Conservation (phyloP, 2,888 invertebrate species). For the Erebia epiphron region DNA sequence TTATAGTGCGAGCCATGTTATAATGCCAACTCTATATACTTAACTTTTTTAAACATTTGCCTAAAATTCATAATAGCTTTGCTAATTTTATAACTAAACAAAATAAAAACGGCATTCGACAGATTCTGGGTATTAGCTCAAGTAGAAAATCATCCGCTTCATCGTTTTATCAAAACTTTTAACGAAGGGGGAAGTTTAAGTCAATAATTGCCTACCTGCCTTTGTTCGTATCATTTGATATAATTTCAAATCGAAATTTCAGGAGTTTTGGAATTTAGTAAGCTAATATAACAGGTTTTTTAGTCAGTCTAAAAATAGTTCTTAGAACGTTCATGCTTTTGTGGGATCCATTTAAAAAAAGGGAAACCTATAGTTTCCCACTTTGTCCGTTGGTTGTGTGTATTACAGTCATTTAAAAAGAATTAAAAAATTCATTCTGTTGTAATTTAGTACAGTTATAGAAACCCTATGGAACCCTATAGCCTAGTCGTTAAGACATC, state of each 20-base stretch:
- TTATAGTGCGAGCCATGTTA: too few species aligned
- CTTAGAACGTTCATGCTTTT: too few species aligned
- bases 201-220: conserved; percentile 27
- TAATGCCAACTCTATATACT: too few species aligned
- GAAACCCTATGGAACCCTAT: too few species aligned
- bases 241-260: not conserved
- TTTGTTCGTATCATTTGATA: conserved; percentile 29
- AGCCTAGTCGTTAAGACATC: too few species aligned
- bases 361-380: too few species aligned
- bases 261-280: not conserved
- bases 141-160: conserved; percentile 47
- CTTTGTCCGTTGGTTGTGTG: too few species aligned
- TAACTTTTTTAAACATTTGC: not conserved
- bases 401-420: too few species aligned
- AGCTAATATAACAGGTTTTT: not conserved
- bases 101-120: not conserved
- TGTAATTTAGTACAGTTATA: too few species aligned
- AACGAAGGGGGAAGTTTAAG: conserved; percentile 32
- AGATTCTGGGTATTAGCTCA: conserved; percentile 42
- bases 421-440: too few species aligned
- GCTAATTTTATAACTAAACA: not conserved
- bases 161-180: conserved; percentile 41
- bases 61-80: not conserved
- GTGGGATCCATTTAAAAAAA: too few species aligned
- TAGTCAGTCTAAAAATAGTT: too few species aligned